Base-by-base conservation (phyloP, 2,888 invertebrate genomes). In the Auanema sp. region DNA sequence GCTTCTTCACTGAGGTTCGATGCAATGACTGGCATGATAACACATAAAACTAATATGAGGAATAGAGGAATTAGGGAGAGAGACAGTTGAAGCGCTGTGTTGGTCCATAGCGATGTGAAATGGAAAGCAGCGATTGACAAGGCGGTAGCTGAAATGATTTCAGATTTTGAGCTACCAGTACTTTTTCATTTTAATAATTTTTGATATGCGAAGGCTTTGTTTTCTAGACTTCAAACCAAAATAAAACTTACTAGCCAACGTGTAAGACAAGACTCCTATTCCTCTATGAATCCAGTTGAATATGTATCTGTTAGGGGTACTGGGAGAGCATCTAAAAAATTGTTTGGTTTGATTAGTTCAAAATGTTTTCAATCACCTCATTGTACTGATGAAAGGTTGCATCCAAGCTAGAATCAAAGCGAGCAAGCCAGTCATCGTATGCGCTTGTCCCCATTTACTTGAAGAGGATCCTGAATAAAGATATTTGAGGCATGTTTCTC, bases 281-380 rank as follows among this genome's bases (percentile, higher is more conserved):
- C 53, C 55, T 14, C 77, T 52, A 64, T 77, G 77, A 44, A 71
- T 58, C 67, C 72, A 74, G 51, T 77, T 77, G 70, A 77, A 77
- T 50, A 73, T 60, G n/a, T 71, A 73, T 10, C 77, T 61, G 50
- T 71, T 62, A 23, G 73, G 68, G 56, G 72, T 67, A 14, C 70
- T 64, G 10, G 77, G 75, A 4, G 67, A 65, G 57, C 76, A 76
- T 52, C 76, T 65, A 51, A n/a, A 2, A 57, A n/a, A 11, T 16
- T n/a, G 6, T 57, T 44, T 18, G 33, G n/a, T 12, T 58, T 58
- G n/a, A n/a, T n/a, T 21, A 1, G 8, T 21, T 12, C 14, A 16
- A 18, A 24, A 14, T 58, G 6, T 23, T n/a, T 42, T n/a, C n/a
- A 16, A 16, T 12, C 16, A 67, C 62, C 71, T 57, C 23, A 68